Base-by-base conservation (phyloP, 1,140 invertebrate species). In the Marisa cornuarietis region DNA sequence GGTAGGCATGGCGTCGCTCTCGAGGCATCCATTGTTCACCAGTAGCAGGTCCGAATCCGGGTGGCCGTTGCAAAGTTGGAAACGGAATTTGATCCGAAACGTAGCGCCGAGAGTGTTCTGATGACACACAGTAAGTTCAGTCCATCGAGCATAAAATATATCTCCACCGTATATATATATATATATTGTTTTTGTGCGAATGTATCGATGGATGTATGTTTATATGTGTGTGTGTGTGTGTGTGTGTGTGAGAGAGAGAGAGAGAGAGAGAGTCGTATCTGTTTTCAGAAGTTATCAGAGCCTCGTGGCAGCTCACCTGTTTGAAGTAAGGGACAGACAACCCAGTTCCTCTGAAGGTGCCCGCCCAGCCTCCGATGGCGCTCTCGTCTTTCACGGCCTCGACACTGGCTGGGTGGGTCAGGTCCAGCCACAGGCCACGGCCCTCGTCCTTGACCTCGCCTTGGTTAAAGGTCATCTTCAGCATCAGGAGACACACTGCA, bases 71-170 rank as follows among this genome's bases (percentile, higher is more conserved):
- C 82, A 83, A 13, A 77, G 72, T 49, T 77, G 79, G 82, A 83
- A 83, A 52, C 75, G 73, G 80, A 83, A 81, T 51, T 71, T 77
- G 71, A 83, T 81, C 42, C 79, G 77, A 69, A 83, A 83, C 14
- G 71, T 52, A 13, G 58, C 58, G 24, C 82, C 82, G 20, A 83
- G 62, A 3, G 74, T 63, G 24, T 76, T 76, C 74, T 65, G 63
- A 54, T 22, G 54, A 58, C 9, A 11, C 0, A 14, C 20, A 58
- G 14, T 24, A 65, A 22, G 63, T 65, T 65, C 31, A 42, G 31
- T 0, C 31, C 31, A 42, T 42, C 31, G 6, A n/a, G 6, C 31
- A 42, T 2, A 42, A 42, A 42, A 42, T 42, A 42, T 42, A 4
- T 6, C 31, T 42, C 6, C 31, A 42, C n/a, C n/a, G n/a, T n/a